Evolutionary conservation across 2,113 vertebrate genomes (phyloP).

Genomic region (Seriola quinqueradiata): DNA sequence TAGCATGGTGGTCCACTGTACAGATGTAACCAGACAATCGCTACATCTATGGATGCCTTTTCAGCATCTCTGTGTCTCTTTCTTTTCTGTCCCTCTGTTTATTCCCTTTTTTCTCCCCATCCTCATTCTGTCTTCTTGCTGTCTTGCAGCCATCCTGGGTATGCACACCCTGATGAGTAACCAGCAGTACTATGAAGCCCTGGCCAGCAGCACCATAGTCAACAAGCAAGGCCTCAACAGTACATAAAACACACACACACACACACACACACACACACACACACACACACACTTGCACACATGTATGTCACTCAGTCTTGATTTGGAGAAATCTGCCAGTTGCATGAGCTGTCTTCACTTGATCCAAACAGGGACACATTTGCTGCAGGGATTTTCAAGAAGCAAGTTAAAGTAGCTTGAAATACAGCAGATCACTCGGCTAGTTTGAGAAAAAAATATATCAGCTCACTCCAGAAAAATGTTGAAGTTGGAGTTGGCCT

Average conservation of each 20-base stretch:
- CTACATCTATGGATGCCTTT: not conserved
- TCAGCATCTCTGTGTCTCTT: not conserved
- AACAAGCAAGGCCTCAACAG: slow-evolving; percentile 99
- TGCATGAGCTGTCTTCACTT: slow-evolving; percentile 6
- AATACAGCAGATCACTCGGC: slow-evolving; percentile 29
- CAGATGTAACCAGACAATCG: slow-evolving; percentile 5
- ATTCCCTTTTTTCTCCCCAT: slow-evolving; percentile 27
- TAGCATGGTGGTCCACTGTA: slow-evolving; percentile 29
- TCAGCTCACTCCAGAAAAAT: slow-evolving; percentile 35
- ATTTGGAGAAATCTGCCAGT: not conserved
- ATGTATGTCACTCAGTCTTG: not conserved
- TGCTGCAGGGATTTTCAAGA: not conserved
- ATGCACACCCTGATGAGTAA: slow-evolving; percentile 99
- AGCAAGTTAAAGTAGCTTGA: slow-evolving; percentile 22
- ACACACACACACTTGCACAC: not conserved
- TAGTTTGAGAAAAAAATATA: slow-evolving; percentile 7
- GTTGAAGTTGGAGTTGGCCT: slow-evolving; percentile 2
- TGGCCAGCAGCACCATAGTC: slow-evolving; percentile 96
- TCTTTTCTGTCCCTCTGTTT: slow-evolving; percentile 8
- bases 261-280: slow-evolving; percentile 6
- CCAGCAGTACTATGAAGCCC: slow-evolving; percentile 98
- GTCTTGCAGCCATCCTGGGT: slow-evolving; percentile 92
- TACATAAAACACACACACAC: slow-evolving; percentile 80
- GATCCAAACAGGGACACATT: not conserved
- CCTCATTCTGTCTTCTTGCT: slow-evolving; percentile 40